Conservation (phyloP, 2,888 invertebrate genomes). For the Dicyrtoma fusca region DNA sequence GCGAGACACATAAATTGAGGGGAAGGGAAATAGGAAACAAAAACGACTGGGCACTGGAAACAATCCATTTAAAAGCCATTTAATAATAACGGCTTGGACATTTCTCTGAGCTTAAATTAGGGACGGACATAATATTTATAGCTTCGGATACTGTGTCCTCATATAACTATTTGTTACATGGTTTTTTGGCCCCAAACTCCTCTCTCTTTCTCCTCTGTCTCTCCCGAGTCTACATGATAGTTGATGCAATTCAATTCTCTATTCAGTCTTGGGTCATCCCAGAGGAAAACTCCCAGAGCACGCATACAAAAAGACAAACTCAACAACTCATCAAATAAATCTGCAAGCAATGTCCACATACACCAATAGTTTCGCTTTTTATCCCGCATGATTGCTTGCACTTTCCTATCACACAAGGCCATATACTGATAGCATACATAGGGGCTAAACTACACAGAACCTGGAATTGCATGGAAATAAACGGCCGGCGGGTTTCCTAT, state of each 20-base stretch:
- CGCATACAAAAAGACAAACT: too few relatives aligned
- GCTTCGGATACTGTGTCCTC: neutral
- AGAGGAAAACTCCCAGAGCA: neutral
- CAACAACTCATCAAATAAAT: conserved; percentile 36
- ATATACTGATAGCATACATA: too few relatives aligned
- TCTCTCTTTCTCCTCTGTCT: conserved; percentile 1
- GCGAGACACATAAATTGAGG: conserved; percentile 38
- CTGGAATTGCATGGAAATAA: too few relatives aligned
- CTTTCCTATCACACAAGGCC: too few relatives aligned
- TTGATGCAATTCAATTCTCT: too few relatives aligned
- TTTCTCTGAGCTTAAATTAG: conserved; percentile 9
- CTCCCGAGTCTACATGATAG: neutral
- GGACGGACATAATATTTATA: conserved; percentile 12
- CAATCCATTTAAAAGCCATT: conserved; percentile 37
- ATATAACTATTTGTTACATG: neutral
- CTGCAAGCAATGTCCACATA: conserved; percentile 30
- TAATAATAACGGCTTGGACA: conserved; percentile 27
- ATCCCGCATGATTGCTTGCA: neutral
- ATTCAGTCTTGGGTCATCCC: neutral
- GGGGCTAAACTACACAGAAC: too few relatives aligned
- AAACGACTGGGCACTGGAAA: conserved; percentile 26
- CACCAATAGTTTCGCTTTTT: conserved; percentile 3
- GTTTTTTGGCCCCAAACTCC: conserved; percentile 5
- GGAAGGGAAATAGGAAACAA: conserved; percentile 31
- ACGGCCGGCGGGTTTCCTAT: too few relatives aligned